Evolutionary conservation across 2,888 invertebrate genomes (phyloP), one percentile per base, ranked within the genome.

Genomic region (Melangyna quadrimaculata): DNA sequence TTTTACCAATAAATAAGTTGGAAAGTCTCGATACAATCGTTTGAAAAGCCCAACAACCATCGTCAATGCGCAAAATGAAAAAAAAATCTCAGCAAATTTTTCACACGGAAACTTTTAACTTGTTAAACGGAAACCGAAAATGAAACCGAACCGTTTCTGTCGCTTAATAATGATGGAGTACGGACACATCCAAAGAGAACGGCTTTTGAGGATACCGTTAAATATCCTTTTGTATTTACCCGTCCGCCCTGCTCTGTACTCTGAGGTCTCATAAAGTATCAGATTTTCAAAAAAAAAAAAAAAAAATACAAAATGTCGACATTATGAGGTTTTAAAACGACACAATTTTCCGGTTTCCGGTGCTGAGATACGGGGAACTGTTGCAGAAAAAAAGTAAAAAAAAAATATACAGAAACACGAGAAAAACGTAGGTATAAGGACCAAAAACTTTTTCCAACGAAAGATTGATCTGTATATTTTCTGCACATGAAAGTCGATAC

Each of bases 1-100:
- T 86, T 86, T 86, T 45, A 35, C 40, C 81, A 81, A 86, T 86
- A 86, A 86, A 86, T 86, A 86, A 86, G 81, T 86, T 86, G 57
- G 43, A 75, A 72, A 70, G 81, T 81, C 86, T 81, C 86, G 63
- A 86, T 81, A 86, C 77, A 79, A 17, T 63, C 45, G 29, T 71
- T 61, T 29, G 37, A 63, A 65, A 79, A 75, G 53, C 40, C 65
- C 61, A 72, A 55, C 45, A 70, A 63, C 53, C 27, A 19, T 24
- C 8, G 17, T 32, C 19, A 51, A 22, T n/a, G n/a, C 51, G 24
- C 48, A 51, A 57, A 48, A 53, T 19, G 57, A 65, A 63, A 82
- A 65, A 63, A 82, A 67, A 73, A 63, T 17, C 10, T 61, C 71
- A 65, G 61, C 53, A 77, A 81, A 81, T 71, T 80, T 84, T 80